A percentile compares a stretch with the other conserved stretches of the same genome.
Evolutionary conservation across 2,888 invertebrate genomes (phyloP).

Genomic region (Metellina segmentata): DNA sequence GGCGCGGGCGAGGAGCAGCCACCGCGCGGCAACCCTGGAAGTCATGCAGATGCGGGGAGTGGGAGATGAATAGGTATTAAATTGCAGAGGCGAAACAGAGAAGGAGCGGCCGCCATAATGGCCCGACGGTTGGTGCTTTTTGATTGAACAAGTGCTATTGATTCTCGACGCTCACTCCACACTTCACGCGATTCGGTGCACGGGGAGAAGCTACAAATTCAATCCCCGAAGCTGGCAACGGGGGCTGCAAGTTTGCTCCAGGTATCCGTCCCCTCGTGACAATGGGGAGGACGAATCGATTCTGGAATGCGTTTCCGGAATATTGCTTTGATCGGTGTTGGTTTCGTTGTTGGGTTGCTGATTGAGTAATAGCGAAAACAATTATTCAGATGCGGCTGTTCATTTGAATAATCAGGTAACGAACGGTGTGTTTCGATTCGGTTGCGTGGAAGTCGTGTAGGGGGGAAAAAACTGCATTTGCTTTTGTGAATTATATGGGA

Average conservation of each 20-base stretch:
- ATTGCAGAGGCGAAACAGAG: conserved; percentile 73
- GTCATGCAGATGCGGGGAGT: conserved; percentile 65
- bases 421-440: background rate
- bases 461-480: too few species aligned
- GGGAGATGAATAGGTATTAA: conserved; percentile 76
- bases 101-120: conserved; percentile 68
- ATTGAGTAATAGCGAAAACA: background rate
- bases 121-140: conserved; percentile 74
- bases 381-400: background rate
- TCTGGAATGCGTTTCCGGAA: too few species aligned
- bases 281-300: too few species aligned
- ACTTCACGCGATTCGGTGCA: conserved; percentile 39
- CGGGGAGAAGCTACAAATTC: conserved; percentile 41
- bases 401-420: background rate
- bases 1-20: conserved; percentile 24
- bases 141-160: conserved; percentile 77
- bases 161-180: conserved; percentile 63
- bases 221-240: background rate
- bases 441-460: too few species aligned
- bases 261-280: background rate
- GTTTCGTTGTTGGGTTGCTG: background rate
- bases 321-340: background rate
- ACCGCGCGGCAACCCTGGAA: conserved; percentile 47
- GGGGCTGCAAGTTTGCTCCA: too few species aligned
- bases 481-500: too few species aligned